phyloP scores from a whole-genome alignment of 2,888 invertebrate genomes.

The Acrobasis repandana region DNA sequence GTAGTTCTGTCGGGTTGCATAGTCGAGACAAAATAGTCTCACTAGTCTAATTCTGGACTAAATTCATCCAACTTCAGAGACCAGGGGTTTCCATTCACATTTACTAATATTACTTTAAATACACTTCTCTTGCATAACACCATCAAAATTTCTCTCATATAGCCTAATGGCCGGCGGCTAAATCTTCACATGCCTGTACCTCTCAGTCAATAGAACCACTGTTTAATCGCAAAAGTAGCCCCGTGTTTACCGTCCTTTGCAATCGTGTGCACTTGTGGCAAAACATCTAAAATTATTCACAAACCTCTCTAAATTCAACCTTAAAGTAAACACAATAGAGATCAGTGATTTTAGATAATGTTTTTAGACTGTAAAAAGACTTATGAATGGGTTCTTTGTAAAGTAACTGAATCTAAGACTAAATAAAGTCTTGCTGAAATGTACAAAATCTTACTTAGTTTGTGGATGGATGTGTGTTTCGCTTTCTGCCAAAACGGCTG shows the following conservation, averaged over 20 bases:
- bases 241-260: slow-evolving; percentile 33
- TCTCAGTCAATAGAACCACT: slow-evolving; percentile 61
- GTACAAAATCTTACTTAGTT: background rate
- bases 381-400: slow-evolving; percentile 13
- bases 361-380: background rate
- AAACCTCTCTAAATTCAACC: background rate
- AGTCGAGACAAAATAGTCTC: too few species aligned
- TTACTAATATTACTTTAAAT: background rate
- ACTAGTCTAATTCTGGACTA: too few species aligned
- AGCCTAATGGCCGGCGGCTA: slow-evolving; percentile 62
- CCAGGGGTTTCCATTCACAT: too few species aligned
- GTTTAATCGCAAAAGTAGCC: slow-evolving; percentile 55
- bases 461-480: too few species aligned
- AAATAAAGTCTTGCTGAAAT: too few species aligned
- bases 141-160: slow-evolving; percentile 31
- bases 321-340: background rate
- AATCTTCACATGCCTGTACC: slow-evolving; percentile 68
- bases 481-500: too few species aligned
- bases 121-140: background rate
- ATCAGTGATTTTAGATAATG: background rate
- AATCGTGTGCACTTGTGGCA: slow-evolving; percentile 11
- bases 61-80: too few species aligned
- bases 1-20: too few species aligned
- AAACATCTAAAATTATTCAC: slow-evolving; percentile 15
- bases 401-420: slow-evolving; percentile 12